A percentile compares a stretch with the other conserved stretches of the same genome.
phyloP scores from a whole-genome alignment of 2,888 invertebrate genomes.

The Adelognathus sp. region DNA sequence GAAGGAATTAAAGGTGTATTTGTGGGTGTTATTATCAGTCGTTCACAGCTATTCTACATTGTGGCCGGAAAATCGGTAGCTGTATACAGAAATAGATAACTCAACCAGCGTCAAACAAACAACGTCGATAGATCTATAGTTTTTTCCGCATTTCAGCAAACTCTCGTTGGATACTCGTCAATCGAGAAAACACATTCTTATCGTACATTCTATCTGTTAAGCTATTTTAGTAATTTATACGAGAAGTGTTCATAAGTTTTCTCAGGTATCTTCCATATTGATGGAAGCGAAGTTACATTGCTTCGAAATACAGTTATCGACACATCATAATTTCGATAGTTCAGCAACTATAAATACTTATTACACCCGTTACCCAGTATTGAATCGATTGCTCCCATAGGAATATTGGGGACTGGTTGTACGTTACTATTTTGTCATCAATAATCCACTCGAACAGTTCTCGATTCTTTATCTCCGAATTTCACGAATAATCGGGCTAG shows the following conservation, averaged over 20 bases:
- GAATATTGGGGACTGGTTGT: not conserved
- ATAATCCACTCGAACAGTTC: not conserved
- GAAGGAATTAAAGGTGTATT: not conserved
- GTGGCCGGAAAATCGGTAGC: not conserved
- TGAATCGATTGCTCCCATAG: not conserved
- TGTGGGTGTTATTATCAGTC: constrained; percentile 6
- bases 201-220: not conserved
- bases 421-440: not conserved
- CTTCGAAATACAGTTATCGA: not conserved
- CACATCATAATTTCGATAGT: not conserved
- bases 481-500: not conserved
- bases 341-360: not conserved
- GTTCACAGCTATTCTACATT: not conserved
- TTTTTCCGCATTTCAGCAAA: not conserved
- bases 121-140: not conserved
- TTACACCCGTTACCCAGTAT: not conserved
- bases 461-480: not conserved
- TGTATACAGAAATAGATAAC: not conserved
- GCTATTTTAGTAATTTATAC: not conserved
- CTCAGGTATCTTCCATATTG: too few relatives aligned
- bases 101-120: not conserved
- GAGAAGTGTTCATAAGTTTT: not conserved
- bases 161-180: not conserved
- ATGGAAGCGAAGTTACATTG: too few relatives aligned
- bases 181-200: not conserved